Percentiles rank a stretch among this genome's conserved stretches.
phyloP scores from a whole-genome alignment of 2,113 vertebrate species.

The Psittacara wagleri region DNA sequence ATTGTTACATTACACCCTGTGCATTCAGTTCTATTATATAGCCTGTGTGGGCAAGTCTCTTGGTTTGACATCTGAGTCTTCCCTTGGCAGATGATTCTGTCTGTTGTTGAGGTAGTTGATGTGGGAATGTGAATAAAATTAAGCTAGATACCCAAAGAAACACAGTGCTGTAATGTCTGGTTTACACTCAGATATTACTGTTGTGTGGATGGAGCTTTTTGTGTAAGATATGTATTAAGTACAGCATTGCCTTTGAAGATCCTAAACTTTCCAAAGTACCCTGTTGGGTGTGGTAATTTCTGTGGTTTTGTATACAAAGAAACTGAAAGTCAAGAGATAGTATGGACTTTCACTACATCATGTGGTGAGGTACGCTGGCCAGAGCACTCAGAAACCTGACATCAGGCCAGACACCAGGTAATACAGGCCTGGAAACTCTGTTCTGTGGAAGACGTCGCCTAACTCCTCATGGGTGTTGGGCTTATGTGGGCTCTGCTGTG shows the following conservation, averaged over 20 bases:
- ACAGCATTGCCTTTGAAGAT: neutral
- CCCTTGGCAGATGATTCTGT: slow-evolving; percentile 14
- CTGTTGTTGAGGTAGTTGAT: slow-evolving; percentile 36
- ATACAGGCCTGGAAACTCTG: neutral
- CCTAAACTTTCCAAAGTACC: neutral
- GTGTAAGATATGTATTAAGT: neutral
- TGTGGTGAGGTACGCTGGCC: neutral
- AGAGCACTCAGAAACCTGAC: neutral
- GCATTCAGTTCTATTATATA: neutral
- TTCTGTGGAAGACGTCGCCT: neutral
- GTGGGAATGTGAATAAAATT: slow-evolving; percentile 20
- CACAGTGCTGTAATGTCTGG: neutral
- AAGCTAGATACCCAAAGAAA: slow-evolving; percentile 1
- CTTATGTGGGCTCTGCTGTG: accelerated
- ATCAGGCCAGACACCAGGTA: neutral
- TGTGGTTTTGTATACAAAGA: neutral
- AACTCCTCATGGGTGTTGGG: neutral
- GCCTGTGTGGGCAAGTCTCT: slow-evolving; percentile 53
- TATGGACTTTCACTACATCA: neutral
- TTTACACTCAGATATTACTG: slow-evolving; percentile 7
- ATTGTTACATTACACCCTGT: neutral
- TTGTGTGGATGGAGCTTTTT: neutral
- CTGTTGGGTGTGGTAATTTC: neutral
- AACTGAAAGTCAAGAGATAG: neutral
- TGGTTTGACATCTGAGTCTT: slow-evolving; percentile 46